A percentile compares a stretch with the other conserved stretches of the same genome.
Conservation (phyloP, 2,888 invertebrate species). For the Schizotus pectinicornis region DNA sequence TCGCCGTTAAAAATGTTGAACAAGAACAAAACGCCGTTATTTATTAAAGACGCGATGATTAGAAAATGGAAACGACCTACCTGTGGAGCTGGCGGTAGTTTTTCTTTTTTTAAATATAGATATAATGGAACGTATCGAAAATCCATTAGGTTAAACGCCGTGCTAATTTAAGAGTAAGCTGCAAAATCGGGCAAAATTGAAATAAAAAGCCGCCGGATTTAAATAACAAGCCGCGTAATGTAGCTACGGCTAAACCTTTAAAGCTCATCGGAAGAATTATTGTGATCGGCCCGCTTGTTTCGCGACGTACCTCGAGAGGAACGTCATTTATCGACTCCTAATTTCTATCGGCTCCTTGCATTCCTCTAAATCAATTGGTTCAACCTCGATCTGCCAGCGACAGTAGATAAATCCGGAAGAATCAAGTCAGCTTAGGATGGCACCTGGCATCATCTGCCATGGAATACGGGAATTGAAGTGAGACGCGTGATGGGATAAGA, state of each 20-base stretch:
- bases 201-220: slow-evolving; percentile 57
- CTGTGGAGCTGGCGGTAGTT: slow-evolving; percentile 34
- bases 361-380: slow-evolving; percentile 52
- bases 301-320: slow-evolving; percentile 36
- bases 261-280: slow-evolving; percentile 42
- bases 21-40: slow-evolving; percentile 3
- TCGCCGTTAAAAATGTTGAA: too few relatives aligned
- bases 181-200: slow-evolving; percentile 55
- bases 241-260: slow-evolving; percentile 46
- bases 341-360: slow-evolving; percentile 34
- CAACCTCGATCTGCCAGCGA: slow-evolving; percentile 50
- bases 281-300: slow-evolving; percentile 34
- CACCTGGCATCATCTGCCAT: slow-evolving; percentile 53
- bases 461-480: slow-evolving; percentile 42
- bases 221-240: slow-evolving; percentile 54
- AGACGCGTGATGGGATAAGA: slow-evolving; percentile 18
- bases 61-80: slow-evolving; percentile 38
- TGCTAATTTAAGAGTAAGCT: slow-evolving; percentile 57
- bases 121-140: slow-evolving; percentile 52
- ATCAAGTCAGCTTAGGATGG: slow-evolving; percentile 52
- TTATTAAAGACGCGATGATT: slow-evolving; percentile 6
- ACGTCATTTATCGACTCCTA: slow-evolving; percentile 40
- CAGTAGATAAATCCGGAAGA: slow-evolving; percentile 54
- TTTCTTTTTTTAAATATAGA: slow-evolving; percentile 39
- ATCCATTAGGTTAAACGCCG: slow-evolving; percentile 56